Conservation (phyloP, 1,140 invertebrate genomes). For the Drosophila arizonae region DNA sequence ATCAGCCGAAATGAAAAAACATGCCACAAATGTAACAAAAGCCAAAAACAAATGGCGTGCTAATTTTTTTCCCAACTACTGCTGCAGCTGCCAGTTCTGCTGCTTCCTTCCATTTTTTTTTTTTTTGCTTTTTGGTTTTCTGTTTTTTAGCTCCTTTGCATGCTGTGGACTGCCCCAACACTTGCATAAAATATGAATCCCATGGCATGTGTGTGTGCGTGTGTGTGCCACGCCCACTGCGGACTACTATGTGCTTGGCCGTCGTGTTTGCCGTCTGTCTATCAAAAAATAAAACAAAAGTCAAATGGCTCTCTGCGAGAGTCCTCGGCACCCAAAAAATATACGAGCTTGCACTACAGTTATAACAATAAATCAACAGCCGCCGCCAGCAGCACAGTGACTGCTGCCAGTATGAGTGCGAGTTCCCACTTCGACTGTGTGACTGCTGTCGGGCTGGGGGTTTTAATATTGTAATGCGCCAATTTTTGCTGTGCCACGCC, state of each 20-base stretch:
- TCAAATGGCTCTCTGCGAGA: slow-evolving; percentile 55
- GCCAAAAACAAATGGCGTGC: slow-evolving; percentile 69
- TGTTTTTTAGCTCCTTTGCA: background rate
- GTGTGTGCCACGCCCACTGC: slow-evolving; percentile 44
- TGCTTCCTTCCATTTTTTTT: slow-evolving; percentile 3
- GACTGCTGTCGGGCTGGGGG: slow-evolving; percentile 49
- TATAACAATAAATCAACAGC: slow-evolving; percentile 80
- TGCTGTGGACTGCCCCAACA: slow-evolving; percentile 30
- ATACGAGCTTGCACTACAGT: slow-evolving; percentile 57
- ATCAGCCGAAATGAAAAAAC: slow-evolving; percentile 37
- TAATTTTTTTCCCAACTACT: slow-evolving; percentile 59
- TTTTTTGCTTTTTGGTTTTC: slow-evolving; percentile 22
- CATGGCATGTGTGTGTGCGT: slow-evolving; percentile 31
- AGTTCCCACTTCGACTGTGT: slow-evolving; percentile 8
- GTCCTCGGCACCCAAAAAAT: slow-evolving; percentile 54
- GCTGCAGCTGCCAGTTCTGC: slow-evolving; percentile 11
- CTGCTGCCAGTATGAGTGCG: slow-evolving; percentile 40
- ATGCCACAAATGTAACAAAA: slow-evolving; percentile 59
- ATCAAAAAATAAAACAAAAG: slow-evolving; percentile 79
- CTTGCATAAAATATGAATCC: slow-evolving; percentile 77
- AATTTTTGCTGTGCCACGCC: slow-evolving; percentile 48
- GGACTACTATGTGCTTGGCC: slow-evolving; percentile 11
- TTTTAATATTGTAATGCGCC: slow-evolving; percentile 80
- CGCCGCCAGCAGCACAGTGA: slow-evolving; percentile 61
- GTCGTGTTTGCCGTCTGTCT: slow-evolving; percentile 69